phyloP scores from a whole-genome alignment of 2,888 invertebrate species.

The Tachina lurida region DNA sequence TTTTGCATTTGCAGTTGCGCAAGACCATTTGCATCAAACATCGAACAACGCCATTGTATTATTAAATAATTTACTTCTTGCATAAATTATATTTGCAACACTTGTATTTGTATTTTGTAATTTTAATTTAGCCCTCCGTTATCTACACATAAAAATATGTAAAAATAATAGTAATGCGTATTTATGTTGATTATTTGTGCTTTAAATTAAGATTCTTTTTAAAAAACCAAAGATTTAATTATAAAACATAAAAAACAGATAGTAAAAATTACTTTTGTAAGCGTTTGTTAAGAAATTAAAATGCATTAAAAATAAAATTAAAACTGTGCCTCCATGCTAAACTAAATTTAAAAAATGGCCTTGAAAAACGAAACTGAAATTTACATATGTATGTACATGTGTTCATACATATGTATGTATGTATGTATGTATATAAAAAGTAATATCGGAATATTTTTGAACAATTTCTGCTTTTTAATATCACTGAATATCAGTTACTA shows the following conservation, averaged over 20 bases:
- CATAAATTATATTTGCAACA: slow-evolving; percentile 6
- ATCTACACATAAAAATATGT: slow-evolving; percentile 28
- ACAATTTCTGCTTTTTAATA: neutral
- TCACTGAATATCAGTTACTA: too few species aligned
- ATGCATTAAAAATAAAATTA: neutral
- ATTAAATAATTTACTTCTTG: neutral
- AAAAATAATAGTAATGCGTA: slow-evolving; percentile 9
- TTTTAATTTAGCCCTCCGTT: slow-evolving; percentile 48
- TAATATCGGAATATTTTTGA: neutral
- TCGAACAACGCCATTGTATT: too few species aligned
- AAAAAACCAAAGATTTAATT: slow-evolving; percentile 54
- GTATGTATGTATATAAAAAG: neutral
- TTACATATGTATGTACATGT: too few species aligned
- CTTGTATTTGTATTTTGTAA: slow-evolving; percentile 17
- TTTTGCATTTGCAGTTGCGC: too few species aligned
- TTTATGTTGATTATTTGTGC: slow-evolving; percentile 24
- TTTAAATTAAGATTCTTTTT: slow-evolving; percentile 46
- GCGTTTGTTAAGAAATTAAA: slow-evolving; percentile 5
- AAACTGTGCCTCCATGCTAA: slow-evolving; percentile 49
- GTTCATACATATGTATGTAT: too few species aligned
- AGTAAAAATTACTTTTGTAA: slow-evolving; percentile 23
- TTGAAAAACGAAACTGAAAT: slow-evolving; percentile 21
- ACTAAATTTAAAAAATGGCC: slow-evolving; percentile 21
- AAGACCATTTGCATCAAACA: too few species aligned
- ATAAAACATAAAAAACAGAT: slow-evolving; percentile 12